Evolutionary conservation across 2,113 vertebrate species (phyloP).

Genomic region (Ranitomeya variabilis): DNA sequence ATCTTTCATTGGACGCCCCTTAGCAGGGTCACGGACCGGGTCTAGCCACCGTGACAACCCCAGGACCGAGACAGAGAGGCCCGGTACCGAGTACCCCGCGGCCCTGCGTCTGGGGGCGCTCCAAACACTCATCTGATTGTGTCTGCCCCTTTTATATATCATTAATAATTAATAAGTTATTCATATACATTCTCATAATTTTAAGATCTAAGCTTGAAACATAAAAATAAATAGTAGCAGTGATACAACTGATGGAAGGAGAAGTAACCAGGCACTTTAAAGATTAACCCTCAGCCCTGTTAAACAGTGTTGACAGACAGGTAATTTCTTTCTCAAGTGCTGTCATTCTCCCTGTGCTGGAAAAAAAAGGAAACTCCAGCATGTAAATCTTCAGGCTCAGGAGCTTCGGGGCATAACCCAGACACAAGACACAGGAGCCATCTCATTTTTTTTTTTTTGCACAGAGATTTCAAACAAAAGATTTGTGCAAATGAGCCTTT

Average conservation of each 20-base stretch:
- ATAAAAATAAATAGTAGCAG: not conserved
- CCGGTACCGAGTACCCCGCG: too few species aligned
- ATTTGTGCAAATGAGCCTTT: conserved; percentile 99
- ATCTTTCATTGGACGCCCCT: too few species aligned
- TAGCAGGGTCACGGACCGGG: too few species aligned
- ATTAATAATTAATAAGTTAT: too few species aligned
- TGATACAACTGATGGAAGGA: not conserved
- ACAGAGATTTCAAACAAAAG: conserved; percentile 89
- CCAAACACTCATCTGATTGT: too few species aligned
- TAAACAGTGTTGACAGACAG: conserved; percentile 68
- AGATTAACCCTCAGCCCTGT: conserved; percentile 73
- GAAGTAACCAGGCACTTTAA: conserved; percentile 65
- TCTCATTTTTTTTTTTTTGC: conserved; percentile 73
- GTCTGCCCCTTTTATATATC: too few species aligned
- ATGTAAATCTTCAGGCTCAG: conserved; percentile 75
- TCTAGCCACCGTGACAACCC: too few species aligned
- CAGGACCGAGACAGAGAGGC: too few species aligned
- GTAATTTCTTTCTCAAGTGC: conserved; percentile 71
- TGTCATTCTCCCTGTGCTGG: conserved; percentile 74
- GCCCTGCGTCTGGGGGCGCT: too few species aligned
- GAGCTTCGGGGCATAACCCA: conserved; percentile 77
- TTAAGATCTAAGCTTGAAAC: not conserved
- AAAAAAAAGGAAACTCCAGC: conserved; percentile 67
- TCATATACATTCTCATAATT: not conserved
- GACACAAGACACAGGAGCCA: conserved; percentile 77